These are phyloP conservation scores for Dendropsophus ebraccatus DNA, from an alignment of 2,113 vertebrate genomes.

Conservation along the genomic window DNA sequence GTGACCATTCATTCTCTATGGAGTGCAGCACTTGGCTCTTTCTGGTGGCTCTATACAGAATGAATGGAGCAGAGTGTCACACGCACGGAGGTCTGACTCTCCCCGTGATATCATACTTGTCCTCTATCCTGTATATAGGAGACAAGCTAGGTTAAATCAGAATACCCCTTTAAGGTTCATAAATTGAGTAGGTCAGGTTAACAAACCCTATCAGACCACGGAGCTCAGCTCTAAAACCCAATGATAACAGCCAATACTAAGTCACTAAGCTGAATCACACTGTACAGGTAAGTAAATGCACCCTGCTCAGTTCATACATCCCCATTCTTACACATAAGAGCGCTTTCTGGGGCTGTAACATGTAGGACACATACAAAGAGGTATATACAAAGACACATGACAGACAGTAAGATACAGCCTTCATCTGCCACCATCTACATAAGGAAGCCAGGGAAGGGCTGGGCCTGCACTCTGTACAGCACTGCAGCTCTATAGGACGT, in stretches of 20 bases:
- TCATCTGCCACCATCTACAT: neutral
- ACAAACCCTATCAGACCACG: neutral
- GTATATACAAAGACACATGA: neutral
- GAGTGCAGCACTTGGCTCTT: too few relatives aligned
- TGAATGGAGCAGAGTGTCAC: too few relatives aligned
- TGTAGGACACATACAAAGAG: neutral
- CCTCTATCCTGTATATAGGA: too few relatives aligned
- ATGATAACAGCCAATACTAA: neutral
- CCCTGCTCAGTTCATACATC: neutral
- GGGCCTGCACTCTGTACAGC: neutral
- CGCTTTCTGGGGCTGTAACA: neutral
- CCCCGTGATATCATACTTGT: too few relatives aligned
- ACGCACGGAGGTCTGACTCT: too few relatives aligned
- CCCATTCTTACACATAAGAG: neutral
- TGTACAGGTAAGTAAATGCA: neutral
- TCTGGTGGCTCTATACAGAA: too few relatives aligned
- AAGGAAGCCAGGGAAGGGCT: neutral
- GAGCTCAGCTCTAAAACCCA: neutral
- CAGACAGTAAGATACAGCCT: neutral
- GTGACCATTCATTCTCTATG: too few relatives aligned
- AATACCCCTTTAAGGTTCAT: neutral
- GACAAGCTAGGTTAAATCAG: too few relatives aligned
- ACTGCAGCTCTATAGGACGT: neutral
- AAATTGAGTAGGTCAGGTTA: neutral
- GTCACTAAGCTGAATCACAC: neutral